These are phyloP conservation scores for Blera fallax DNA, from an alignment of 2,888 invertebrate genomes.

Conservation along the genomic window DNA sequence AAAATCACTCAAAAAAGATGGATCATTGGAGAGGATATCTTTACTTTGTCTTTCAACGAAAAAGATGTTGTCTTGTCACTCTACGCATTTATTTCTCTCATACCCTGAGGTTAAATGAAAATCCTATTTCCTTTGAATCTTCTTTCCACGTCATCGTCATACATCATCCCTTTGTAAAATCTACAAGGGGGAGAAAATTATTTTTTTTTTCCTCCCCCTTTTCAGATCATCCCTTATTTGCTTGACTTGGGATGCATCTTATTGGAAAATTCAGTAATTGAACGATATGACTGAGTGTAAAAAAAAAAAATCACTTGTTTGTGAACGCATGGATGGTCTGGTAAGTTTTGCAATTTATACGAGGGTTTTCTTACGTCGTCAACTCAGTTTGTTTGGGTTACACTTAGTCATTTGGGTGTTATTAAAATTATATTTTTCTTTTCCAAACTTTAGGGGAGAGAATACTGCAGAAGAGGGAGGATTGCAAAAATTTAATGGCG, in stretches of 20 bases:
- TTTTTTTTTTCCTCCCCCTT: neutral
- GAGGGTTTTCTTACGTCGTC: neutral
- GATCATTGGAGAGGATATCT: neutral
- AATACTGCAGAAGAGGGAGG: constrained; percentile 9
- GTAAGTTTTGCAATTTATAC: constrained; percentile 15
- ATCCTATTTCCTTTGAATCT: constrained; percentile 46
- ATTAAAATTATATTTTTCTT: constrained; percentile 47
- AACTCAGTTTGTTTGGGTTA: constrained; percentile 4
- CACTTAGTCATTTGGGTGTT: constrained; percentile 49
- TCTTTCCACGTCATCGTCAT: constrained; percentile 50
- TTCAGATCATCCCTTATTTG: constrained; percentile 60
- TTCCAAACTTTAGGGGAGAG: neutral
- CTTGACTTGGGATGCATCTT: constrained; percentile 64
- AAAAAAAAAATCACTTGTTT: constrained; percentile 35
- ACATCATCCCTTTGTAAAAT: constrained; percentile 32
- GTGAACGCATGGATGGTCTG: constrained; percentile 40
- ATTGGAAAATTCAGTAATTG: constrained; percentile 64
- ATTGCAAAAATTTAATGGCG: neutral
- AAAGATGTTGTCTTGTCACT: constrained; percentile 3
- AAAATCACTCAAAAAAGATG: neutral
- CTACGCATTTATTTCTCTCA: neutral
- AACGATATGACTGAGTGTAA: constrained; percentile 27
- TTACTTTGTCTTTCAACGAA: neutral
- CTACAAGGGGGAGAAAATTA: constrained; percentile 2
- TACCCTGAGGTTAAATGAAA: constrained; percentile 38